These are phyloP conservation scores for Orius insidiosus DNA, from an alignment of 1,140 invertebrate genomes.

Conservation along the genomic window DNA sequence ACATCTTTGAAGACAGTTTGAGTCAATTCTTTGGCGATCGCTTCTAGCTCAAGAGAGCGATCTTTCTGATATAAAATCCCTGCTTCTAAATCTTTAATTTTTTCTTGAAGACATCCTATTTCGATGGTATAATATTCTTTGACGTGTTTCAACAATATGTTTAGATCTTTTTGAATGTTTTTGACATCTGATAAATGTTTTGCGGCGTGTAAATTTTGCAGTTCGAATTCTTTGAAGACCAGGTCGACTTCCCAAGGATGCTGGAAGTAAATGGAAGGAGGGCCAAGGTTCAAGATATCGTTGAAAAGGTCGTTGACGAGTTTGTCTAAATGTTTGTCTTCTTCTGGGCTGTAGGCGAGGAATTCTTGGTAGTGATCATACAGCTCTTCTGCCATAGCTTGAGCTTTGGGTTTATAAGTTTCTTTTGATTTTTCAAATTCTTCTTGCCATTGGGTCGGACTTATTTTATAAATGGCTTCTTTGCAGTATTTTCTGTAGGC, in stretches of 20 bases:
- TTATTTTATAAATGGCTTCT: background rate
- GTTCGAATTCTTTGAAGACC: conserved; percentile 3
- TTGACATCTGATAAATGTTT: background rate
- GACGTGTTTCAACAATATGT: background rate
- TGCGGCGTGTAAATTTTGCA: background rate
- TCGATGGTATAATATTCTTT: background rate
- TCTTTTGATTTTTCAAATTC: background rate
- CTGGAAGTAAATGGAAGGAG: conserved; percentile 5
- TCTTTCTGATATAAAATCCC: background rate
- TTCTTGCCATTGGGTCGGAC: background rate
- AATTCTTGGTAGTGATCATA: background rate
- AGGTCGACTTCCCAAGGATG: conserved; percentile 3
- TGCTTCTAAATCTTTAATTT: background rate
- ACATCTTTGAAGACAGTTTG: conserved; percentile 3
- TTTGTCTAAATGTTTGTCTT: background rate
- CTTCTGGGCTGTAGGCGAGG: background rate
- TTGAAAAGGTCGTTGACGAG: background rate
- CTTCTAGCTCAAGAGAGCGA: background rate
- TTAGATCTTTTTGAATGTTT: background rate
- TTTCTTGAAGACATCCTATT: background rate
- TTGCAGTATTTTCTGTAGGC: conserved; percentile 1
- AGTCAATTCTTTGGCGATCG: background rate
- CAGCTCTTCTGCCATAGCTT: background rate
- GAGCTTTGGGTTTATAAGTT: background rate
- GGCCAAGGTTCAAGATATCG: conserved; percentile 1